Conservation (phyloP, 2,113 vertebrate genomes). For the Centropristis striata region DNA sequence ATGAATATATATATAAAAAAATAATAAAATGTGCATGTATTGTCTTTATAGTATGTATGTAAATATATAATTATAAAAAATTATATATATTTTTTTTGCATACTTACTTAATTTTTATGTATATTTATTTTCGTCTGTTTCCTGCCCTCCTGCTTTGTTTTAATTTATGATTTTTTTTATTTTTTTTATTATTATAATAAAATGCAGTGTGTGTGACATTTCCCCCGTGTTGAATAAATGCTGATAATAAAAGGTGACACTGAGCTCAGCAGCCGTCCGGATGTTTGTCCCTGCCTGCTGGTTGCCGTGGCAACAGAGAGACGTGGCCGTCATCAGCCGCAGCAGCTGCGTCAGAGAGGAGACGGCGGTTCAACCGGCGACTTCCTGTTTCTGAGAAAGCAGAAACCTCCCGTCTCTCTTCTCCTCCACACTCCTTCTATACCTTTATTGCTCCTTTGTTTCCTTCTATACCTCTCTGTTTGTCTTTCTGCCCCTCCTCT, state of each 20-base stretch:
- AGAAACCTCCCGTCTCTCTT: background rate
- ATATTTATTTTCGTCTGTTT: too few species aligned
- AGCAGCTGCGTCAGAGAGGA: conserved; percentile 75
- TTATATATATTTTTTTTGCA: too few species aligned
- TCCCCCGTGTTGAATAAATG: too few species aligned
- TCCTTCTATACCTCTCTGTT: conserved; percentile 10
- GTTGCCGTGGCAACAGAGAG: conserved; percentile 69
- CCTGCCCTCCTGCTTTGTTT: too few species aligned
- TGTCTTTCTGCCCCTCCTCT: conserved; percentile 45
- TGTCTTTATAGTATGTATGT: too few species aligned
- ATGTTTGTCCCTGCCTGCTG: conserved; percentile 71
- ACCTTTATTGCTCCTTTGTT: conserved; percentile 48
- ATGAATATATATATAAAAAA: too few species aligned
- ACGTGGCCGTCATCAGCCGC: conserved; percentile 60
- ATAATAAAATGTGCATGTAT: too few species aligned
- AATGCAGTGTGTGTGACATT: too few species aligned
- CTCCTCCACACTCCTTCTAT: conserved; percentile 4
- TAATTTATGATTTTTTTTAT: too few species aligned
- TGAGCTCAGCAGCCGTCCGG: conserved; percentile 40
- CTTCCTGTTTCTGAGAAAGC: conserved; percentile 82
- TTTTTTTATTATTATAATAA: too few species aligned
- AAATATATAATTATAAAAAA: too few species aligned
- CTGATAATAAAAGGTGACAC: conserved; percentile 10
- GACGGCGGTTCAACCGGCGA: conserved; percentile 65
- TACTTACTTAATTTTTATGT: too few species aligned